Base-by-base conservation (phyloP, 1,140 invertebrate species). In the Sinella curviseta region DNA sequence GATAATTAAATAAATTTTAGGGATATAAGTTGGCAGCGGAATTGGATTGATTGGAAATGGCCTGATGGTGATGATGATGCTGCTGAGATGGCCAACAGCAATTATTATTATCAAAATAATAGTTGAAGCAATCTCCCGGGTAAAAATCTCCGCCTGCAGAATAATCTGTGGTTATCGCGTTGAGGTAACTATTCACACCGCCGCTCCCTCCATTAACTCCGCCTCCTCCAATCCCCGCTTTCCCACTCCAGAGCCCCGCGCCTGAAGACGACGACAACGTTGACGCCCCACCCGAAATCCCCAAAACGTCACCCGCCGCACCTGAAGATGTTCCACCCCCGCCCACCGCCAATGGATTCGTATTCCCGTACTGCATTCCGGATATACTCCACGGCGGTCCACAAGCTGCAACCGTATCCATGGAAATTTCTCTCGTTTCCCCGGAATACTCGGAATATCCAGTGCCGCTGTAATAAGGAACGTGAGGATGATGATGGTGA, bases 51-150 rank as follows among this genome's bases (percentile, higher is more conserved):
- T 33, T 70, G 31, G 65, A 70, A 1, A 31, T 30, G 2, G 65
- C 30, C 24, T 70, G 65, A 8, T 70, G 65, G 4, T 70, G 65
- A 8, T n/a, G n/a, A n/a, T n/a, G n/a, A n/a, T n/a, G n/a, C n/a
- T n/a, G n/a, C n/a, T n/a, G n/a, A n/a, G n/a, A n/a, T n/a, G 65
- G 8, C 65, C 65, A 70, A 70, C 65, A 70, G 30, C 31, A 70
- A 33, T 70, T 70, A 70, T 70, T 70, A 33, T 70, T 70, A 30
- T 70, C 65, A 31, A 33, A 17, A 24, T 70, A 70, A 70, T 70
- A 70, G 31, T 70, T 70, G 24, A 70, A 70, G 30, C 65, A 70
- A 8, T 70, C 65, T 12, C 12, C 12, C 28, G 65, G 2, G 24
- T 70, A 70, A 3, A 70, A 70, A 16, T 70, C 65, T 17, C 4